Evolutionary conservation across 2,113 vertebrate species (phyloP).

Genomic region (Aix galericulata): DNA sequence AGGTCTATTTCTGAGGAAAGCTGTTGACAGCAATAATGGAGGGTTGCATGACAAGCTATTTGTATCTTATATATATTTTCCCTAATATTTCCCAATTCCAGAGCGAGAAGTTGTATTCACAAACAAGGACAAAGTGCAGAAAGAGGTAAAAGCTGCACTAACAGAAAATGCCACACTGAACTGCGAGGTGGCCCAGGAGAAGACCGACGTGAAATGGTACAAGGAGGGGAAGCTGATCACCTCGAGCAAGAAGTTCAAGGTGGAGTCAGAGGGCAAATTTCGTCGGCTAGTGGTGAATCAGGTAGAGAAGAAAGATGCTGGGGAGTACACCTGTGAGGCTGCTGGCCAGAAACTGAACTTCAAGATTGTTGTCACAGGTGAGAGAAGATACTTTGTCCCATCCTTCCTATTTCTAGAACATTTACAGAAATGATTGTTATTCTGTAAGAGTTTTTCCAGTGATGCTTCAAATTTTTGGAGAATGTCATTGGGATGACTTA

Average conservation of each 20-base stretch:
- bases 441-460: neutral
- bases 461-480: rapidly evolving
- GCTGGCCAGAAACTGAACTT: slow-evolving; percentile 65
- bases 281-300: slow-evolving; percentile 79
- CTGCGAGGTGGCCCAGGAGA: slow-evolving; percentile 76
- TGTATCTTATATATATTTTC: too few species aligned
- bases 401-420: neutral
- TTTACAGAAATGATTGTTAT: neutral
- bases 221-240: slow-evolving; percentile 78
- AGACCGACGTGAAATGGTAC: slow-evolving; percentile 83
- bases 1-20: neutral
- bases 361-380: neutral
- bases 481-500: rapidly evolving
- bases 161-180: neutral
- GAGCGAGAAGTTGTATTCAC: slow-evolving; percentile 61
- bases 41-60: too few species aligned
- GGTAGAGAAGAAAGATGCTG: slow-evolving; percentile 81
- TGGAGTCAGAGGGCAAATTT: slow-evolving; percentile 70
- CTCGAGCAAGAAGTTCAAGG: slow-evolving; percentile 69
- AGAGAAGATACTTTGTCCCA: neutral
- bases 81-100: neutral
- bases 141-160: slow-evolving; percentile 69
- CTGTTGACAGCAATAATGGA: neutral
- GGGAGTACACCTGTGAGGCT: slow-evolving; percentile 79
- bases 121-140: slow-evolving; percentile 78